These are phyloP conservation scores for Drosophila gaucha DNA, from an alignment of 2,888 invertebrate species.

Conservation along the genomic window DNA sequence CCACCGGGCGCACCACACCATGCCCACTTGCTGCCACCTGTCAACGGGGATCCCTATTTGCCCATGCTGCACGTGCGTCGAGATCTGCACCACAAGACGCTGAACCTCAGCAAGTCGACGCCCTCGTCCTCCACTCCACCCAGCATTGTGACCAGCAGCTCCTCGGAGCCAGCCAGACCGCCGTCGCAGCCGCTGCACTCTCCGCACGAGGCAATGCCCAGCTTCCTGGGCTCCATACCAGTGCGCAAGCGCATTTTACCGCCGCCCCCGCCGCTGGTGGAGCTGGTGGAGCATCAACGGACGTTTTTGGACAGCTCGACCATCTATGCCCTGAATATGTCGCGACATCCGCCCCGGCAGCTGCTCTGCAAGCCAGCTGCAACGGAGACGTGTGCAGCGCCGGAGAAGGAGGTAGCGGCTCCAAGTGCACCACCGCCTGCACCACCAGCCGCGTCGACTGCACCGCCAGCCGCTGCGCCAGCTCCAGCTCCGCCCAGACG, in stretches of 20 bases:
- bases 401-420: conserved; percentile 62
- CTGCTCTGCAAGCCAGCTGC: conserved; percentile 56
- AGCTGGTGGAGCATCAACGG: conserved; percentile 70
- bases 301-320: conserved; percentile 59
- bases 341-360: conserved; percentile 79
- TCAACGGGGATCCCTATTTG: conserved; percentile 83
- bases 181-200: conserved; percentile 82
- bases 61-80: conserved; percentile 91
- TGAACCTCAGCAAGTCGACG: conserved; percentile 66
- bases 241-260: conserved; percentile 82
- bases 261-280: conserved; percentile 58
- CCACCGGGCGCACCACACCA: conserved; percentile 40
- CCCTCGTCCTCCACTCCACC: conserved; percentile 42
- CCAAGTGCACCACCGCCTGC: conserved; percentile 63
- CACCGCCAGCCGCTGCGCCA: conserved; percentile 49
- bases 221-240: conserved; percentile 84
- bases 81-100: conserved; percentile 88
- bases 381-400: conserved; percentile 71
- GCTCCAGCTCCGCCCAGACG: conserved; percentile 87
- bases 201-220: conserved; percentile 83
- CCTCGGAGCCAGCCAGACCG: conserved; percentile 75
- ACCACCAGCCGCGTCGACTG: conserved; percentile 1
- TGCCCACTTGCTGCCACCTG: conserved; percentile 56
- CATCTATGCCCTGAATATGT: conserved; percentile 82
- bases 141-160: conserved; percentile 36